Evolutionary conservation across 2,797 vertebrate species (phyloP).

Genomic region (Phalloptychus januarius): DNA sequence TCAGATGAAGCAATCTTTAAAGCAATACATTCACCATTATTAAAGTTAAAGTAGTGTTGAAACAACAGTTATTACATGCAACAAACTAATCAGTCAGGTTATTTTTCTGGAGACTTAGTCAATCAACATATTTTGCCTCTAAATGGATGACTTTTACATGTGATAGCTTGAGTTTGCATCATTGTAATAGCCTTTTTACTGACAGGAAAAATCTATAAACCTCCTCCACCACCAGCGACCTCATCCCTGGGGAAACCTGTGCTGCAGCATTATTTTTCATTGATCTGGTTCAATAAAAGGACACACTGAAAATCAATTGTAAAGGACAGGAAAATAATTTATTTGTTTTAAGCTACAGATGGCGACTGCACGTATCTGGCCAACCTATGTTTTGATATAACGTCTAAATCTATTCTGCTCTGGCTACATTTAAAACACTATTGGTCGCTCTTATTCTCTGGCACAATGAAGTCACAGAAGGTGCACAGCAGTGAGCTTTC

Average conservation of each 20-base stretch:
- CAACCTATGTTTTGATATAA: background rate
- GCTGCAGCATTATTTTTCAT: conserved; percentile 24
- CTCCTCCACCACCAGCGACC: conserved; percentile 12
- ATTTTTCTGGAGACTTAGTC: background rate
- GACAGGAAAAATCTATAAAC: conserved; percentile 4
- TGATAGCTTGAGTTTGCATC: conserved; percentile 2
- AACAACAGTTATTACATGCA: background rate
- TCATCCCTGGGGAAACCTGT: conserved; percentile 22
- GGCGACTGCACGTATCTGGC: background rate
- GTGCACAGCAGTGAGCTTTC: conserved; percentile 62
- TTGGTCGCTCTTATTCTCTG: conserved; percentile 42
- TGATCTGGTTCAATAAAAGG: conserved; percentile 22
- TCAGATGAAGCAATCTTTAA: background rate
- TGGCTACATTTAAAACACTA: conserved; percentile 7
- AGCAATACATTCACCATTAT: background rate
- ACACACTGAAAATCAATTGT: conserved; percentile 14
- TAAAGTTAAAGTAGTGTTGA: conserved; percentile 8
- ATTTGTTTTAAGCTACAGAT: conserved; percentile 11
- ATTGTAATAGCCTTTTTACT: background rate
- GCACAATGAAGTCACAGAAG: conserved; percentile 64
- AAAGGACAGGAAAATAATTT: conserved; percentile 5
- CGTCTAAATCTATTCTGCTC: background rate
- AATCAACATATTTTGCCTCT: background rate
- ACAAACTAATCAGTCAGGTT: background rate
- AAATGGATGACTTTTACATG: background rate